Evolutionary conservation across 2,113 vertebrate genomes (phyloP), one percentile per base, ranked within the genome.

Genomic region (Ornithorhynchus anatinus): DNA sequence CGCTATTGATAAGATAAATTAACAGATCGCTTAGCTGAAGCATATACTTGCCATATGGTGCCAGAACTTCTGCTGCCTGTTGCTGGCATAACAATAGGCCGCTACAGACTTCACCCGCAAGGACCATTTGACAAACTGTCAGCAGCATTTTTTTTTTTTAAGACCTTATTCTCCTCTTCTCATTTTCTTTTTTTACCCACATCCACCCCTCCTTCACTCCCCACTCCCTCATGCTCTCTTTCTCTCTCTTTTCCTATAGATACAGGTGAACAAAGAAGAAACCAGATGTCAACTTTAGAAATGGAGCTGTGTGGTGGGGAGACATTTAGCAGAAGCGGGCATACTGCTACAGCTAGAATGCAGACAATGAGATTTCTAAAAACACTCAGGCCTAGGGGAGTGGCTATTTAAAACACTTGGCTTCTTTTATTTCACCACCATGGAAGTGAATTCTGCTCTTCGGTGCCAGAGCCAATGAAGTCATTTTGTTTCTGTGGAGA

Each of bases 31-130:
- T 94, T 95, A 96, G 95, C 94, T 92, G 93, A 93, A 93, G 94
- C 94, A 95, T 94, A 96, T 94, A 96, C 89, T 81, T 92, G 94
- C 96, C 97, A 99, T 98, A 97, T 98, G 97, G 96, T 96, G 94
- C 91, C 92, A 95, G 92, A 92, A 93, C 92, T 92, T 93, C 93
- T 89, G 87, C 94, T 87, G 95, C 96, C 95, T 97, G 96, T 97
- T 97, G 96, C 95, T 95, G 93, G 89, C 88, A 84, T 94, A 95
- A 97, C 96, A 96, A 98, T 96, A 91, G 95, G 89, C 89, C 80
- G 84, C 89, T 83, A 91, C 90, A 92, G 91, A 91, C 88, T 88
- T 63, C 78, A 89, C 93, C 91, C 93, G 91, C 90, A 90, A 92
- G 92, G 90, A 89, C 88, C 89, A 83, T 88, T 74, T 87, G 90